phyloP scores from a whole-genome alignment of 2,888 invertebrate genomes.

The Electrophaes corylata region DNA sequence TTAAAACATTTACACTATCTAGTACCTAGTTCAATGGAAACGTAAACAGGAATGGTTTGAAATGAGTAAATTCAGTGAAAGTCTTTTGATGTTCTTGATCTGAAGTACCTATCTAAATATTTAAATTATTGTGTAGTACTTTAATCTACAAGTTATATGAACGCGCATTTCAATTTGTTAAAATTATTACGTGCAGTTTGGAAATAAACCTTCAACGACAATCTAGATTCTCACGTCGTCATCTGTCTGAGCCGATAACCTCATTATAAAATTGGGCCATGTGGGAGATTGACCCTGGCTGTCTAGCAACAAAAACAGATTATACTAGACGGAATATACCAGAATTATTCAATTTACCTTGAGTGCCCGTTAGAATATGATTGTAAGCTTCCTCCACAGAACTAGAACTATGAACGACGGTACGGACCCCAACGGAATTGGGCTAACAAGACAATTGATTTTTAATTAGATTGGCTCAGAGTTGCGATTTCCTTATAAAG shows the following conservation, averaged over 20 bases:
- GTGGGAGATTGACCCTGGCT: constrained; percentile 38
- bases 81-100: constrained; percentile 18
- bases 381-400: constrained; percentile 64
- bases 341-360: constrained; percentile 70
- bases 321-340: constrained; percentile 54
- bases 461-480: constrained; percentile 49
- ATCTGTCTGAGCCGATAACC: constrained; percentile 33
- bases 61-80: constrained; percentile 22
- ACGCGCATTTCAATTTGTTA: background rate
- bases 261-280: constrained; percentile 41
- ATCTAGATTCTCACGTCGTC: constrained; percentile 25
- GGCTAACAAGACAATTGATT: constrained; percentile 57
- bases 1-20: constrained; percentile 19
- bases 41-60: constrained; percentile 16
- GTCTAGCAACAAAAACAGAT: constrained; percentile 39
- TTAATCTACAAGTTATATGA: background rate
- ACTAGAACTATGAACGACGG: constrained; percentile 50
- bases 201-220: constrained; percentile 7
- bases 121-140: background rate
- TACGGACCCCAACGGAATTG: constrained; percentile 42
- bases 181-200: background rate
- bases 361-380: constrained; percentile 59
- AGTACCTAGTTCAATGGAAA: constrained; percentile 7
- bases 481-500: constrained; percentile 31
- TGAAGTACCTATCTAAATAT: constrained; percentile 8